These are phyloP conservation scores for Akabosia matsudoensis DNA, from an alignment of 1,140 invertebrate species.

Conservation along the genomic window DNA sequence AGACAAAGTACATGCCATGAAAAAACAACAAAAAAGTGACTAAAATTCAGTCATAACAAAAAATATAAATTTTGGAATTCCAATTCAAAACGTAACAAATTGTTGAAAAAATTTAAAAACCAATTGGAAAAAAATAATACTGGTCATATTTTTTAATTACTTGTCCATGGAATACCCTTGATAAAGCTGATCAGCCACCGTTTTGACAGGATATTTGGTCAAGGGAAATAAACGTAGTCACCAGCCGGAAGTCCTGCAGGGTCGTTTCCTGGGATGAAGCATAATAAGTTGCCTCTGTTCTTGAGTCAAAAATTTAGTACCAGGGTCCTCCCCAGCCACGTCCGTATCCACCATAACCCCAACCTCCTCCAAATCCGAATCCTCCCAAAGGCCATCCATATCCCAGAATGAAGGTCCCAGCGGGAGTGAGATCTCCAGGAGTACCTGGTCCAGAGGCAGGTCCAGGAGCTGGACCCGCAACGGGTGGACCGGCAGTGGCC, in stretches of 20 bases:
- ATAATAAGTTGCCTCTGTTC: neutral
- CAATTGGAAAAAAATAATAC: neutral
- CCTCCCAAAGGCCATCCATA: neutral
- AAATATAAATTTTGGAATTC: too few relatives aligned
- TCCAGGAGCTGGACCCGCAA: neutral
- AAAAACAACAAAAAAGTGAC: too few relatives aligned
- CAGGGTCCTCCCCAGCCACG: neutral
- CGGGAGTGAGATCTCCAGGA: neutral
- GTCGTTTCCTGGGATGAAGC: neutral
- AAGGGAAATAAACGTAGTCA: too few relatives aligned
- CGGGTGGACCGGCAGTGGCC: neutral
- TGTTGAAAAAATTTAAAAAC: neutral
- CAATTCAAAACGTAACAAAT: too few relatives aligned
- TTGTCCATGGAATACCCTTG: neutral
- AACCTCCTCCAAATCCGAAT: constrained; percentile 11
- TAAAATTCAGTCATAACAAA: too few relatives aligned
- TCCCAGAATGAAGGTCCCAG: neutral
- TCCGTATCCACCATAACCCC: constrained; percentile 18
- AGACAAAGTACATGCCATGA: too few relatives aligned
- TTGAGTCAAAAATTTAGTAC: neutral
- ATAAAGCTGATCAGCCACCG: neutral
- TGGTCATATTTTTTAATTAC: neutral
- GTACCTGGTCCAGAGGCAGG: neutral
- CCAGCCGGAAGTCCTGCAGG: neutral
- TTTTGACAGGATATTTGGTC: neutral